These are phyloP conservation scores for Drosophila meridionalis DNA, from an alignment of 2,888 invertebrate species.

Conservation along the genomic window DNA sequence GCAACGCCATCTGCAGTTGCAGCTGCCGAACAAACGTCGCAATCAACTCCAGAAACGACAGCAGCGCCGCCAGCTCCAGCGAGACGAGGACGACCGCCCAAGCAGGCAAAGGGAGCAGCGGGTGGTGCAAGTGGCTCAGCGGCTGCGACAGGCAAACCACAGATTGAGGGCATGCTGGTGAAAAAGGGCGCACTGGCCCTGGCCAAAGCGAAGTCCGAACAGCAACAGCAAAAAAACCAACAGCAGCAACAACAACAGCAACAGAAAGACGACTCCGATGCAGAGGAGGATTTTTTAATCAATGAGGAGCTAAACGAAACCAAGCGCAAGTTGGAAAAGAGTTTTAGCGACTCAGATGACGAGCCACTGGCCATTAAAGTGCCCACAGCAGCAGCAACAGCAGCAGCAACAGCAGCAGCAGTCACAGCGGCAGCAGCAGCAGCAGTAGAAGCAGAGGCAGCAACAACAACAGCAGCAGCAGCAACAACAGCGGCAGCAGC, in stretches of 20 bases:
- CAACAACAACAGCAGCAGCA: slow-evolving; percentile 5
- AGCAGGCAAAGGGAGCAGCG: slow-evolving; percentile 42
- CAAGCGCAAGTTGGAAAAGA: slow-evolving; percentile 84
- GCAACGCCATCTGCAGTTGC: slow-evolving; percentile 58
- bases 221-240: slow-evolving; percentile 50
- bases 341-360: slow-evolving; percentile 88
- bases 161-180: slow-evolving; percentile 80
- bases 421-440: neutral
- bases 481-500: slow-evolving; percentile 47
- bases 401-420: slow-evolving; percentile 11
- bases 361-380: slow-evolving; percentile 88
- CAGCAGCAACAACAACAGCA: slow-evolving; percentile 32
- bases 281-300: slow-evolving; percentile 83
- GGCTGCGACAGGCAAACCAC: slow-evolving; percentile 19
- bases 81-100: slow-evolving; percentile 56
- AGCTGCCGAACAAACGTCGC: slow-evolving; percentile 53
- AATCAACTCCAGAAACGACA: neutral
- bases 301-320: slow-evolving; percentile 83
- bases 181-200: slow-evolving; percentile 82
- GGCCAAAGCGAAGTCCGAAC: slow-evolving; percentile 73
- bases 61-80: slow-evolving; percentile 6
- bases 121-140: slow-evolving; percentile 11
- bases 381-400: slow-evolving; percentile 53
- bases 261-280: slow-evolving; percentile 72
- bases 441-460: neutral